Evolutionary conservation across 2,888 invertebrate species (phyloP).

Genomic region (Tipula confusa): DNA sequence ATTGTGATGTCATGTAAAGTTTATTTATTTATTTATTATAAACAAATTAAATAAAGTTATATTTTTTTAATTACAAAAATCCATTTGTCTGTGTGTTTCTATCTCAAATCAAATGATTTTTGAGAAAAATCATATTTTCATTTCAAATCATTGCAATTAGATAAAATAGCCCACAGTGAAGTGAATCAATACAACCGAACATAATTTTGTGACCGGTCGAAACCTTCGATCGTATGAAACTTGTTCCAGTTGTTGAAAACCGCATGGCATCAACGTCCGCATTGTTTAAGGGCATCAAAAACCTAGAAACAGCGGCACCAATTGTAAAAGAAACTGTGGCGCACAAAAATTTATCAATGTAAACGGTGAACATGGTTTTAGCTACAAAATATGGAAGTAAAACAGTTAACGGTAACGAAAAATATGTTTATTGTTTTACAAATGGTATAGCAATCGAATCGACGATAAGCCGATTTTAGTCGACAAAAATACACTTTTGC

Average conservation of each 20-base stretch:
- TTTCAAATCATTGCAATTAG: slow-evolving; percentile 47
- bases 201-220: not conserved
- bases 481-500: not conserved
- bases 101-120: too few species aligned
- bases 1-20: too few species aligned
- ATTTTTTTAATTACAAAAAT: too few species aligned
- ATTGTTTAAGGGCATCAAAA: slow-evolving; percentile 47
- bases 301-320: slow-evolving; percentile 56
- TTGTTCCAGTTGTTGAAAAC: too few species aligned
- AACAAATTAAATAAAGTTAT: too few species aligned
- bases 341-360: not conserved
- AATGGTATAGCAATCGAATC: not conserved
- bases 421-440: not conserved
- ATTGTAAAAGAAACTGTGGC: slow-evolving; percentile 51
- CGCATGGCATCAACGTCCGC: too few species aligned
- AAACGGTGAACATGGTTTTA: not conserved
- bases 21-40: too few species aligned
- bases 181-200: slow-evolving; percentile 45
- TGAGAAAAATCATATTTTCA: too few species aligned
- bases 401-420: not conserved
- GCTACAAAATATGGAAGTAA: not conserved
- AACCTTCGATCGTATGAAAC: slow-evolving; percentile 51
- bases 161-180: slow-evolving; percentile 49
- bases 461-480: not conserved
- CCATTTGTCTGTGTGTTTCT: too few species aligned